Evolutionary conservation across 2,888 invertebrate species (phyloP).

Genomic region (Chrysolina americana): DNA sequence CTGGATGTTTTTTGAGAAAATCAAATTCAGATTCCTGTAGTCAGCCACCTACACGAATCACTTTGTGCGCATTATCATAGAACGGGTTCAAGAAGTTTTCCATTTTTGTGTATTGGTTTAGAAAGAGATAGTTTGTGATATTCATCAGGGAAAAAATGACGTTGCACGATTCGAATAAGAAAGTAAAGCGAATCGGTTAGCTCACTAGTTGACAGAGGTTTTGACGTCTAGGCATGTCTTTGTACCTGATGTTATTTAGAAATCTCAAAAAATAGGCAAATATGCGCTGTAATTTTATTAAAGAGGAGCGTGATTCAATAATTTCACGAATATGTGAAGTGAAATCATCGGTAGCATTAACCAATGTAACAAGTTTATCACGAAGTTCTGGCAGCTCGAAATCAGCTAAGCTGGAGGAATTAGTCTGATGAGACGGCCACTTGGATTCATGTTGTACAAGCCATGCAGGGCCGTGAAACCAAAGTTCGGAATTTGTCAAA

Average conservation of each 20-base stretch:
- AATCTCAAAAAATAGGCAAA: slow-evolving; percentile 30
- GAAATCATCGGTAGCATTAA: not conserved
- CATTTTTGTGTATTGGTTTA: slow-evolving; percentile 22
- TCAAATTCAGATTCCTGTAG: slow-evolving; percentile 44
- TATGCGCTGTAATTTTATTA: slow-evolving; percentile 25
- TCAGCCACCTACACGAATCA: slow-evolving; percentile 45
- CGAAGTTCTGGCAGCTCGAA: not conserved
- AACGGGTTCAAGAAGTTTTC: slow-evolving; percentile 48
- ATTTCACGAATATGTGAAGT: not conserved
- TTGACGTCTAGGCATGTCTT: not conserved
- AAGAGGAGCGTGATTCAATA: slow-evolving; percentile 17
- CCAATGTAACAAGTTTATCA: not conserved
- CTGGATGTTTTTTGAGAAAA: slow-evolving; percentile 49
- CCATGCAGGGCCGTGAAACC: slow-evolving; percentile 22
- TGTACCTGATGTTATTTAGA: not conserved
- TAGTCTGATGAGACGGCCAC: slow-evolving; percentile 3
- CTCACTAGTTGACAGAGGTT: slow-evolving; percentile 18
- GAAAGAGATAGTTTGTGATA: slow-evolving; percentile 17
- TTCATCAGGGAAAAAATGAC: slow-evolving; percentile 28
- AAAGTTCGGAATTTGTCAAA: slow-evolving; percentile 9
- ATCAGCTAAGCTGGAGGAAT: not conserved
- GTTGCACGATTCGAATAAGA: slow-evolving; percentile 32
- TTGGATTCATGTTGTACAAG: not conserved
- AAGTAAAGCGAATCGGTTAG: slow-evolving; percentile 20
- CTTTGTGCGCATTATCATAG: slow-evolving; percentile 38